Evolutionary conservation across 2,888 invertebrate genomes (phyloP).

Genomic region (Drosophila kokeensis): DNA sequence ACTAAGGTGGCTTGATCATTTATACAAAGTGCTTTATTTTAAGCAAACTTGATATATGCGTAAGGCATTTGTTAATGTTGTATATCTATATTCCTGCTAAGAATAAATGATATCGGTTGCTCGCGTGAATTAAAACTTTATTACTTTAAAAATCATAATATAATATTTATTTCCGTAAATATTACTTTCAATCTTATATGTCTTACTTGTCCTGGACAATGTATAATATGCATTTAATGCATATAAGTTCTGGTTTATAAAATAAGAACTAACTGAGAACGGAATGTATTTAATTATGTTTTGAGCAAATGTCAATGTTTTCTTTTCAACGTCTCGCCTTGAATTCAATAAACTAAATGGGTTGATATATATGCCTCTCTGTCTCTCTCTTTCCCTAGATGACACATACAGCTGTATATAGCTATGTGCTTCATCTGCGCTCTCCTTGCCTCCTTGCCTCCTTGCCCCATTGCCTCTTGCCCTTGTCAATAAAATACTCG

Average conservation of each 20-base stretch:
- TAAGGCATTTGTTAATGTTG: no score
- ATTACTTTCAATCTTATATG: not conserved
- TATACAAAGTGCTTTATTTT: no score
- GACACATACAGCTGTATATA: not conserved
- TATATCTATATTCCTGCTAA: no score
- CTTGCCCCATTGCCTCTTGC: not conserved
- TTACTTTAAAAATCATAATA: not conserved
- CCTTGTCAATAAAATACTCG: constrained; percentile 34
- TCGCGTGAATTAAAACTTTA: no score
- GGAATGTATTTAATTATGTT: not conserved
- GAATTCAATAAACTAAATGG: not conserved
- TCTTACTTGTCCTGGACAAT: not conserved
- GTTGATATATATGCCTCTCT: not conserved
- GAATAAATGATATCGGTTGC: no score
- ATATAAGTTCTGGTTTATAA: no score
- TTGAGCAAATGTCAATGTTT: not conserved
- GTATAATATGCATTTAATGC: not conserved
- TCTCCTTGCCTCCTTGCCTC: not conserved
- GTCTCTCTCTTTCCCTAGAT: not conserved
- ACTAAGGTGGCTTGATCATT: no score
- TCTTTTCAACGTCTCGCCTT: not conserved
- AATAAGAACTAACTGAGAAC: no score
- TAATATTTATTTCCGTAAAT: not conserved
- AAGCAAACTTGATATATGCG: no score
- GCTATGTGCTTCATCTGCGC: not conserved